Evolutionary conservation across 1,140 invertebrate genomes (phyloP).

Genomic region (Phortica variegata): DNA sequence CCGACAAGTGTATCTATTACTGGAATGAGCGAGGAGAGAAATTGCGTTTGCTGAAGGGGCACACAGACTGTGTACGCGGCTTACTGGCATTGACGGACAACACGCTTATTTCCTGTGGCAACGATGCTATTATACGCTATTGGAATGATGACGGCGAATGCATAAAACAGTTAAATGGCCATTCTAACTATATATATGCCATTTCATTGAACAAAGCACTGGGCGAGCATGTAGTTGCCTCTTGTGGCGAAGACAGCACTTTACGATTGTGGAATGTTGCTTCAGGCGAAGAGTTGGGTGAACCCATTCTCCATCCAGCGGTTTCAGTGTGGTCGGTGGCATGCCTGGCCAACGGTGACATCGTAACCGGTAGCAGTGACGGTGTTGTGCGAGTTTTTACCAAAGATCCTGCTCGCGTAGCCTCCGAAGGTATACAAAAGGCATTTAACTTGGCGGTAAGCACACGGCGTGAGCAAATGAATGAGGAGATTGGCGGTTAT

Average conservation of each 20-base stretch:
- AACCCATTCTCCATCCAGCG: constrained; percentile 76
- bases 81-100: constrained; percentile 68
- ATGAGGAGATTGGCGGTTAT: constrained; percentile 69
- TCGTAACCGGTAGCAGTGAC: constrained; percentile 88
- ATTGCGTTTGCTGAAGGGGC: constrained; percentile 63
- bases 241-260: constrained; percentile 85
- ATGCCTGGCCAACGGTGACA: constrained; percentile 79
- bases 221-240: constrained; percentile 66
- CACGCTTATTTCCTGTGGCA: constrained; percentile 84
- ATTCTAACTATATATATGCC: constrained; percentile 75
- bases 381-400: constrained; percentile 85
- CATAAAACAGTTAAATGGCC: constrained; percentile 75
- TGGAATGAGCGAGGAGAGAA: constrained; percentile 69
- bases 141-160: constrained; percentile 82
- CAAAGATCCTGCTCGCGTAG: constrained; percentile 66
- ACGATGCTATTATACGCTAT: constrained; percentile 81
- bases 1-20: constrained; percentile 86
- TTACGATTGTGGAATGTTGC: constrained; percentile 77
- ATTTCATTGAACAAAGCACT: constrained; percentile 63
- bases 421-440: constrained; percentile 63
- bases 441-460: constrained; percentile 74
- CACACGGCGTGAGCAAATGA: constrained; percentile 58
- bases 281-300: constrained; percentile 52
- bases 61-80: constrained; percentile 88
- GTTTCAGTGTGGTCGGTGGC: constrained; percentile 88